Base-by-base conservation (phyloP, 2,113 vertebrate genomes). In the Plecturocebus donacophilus region DNA sequence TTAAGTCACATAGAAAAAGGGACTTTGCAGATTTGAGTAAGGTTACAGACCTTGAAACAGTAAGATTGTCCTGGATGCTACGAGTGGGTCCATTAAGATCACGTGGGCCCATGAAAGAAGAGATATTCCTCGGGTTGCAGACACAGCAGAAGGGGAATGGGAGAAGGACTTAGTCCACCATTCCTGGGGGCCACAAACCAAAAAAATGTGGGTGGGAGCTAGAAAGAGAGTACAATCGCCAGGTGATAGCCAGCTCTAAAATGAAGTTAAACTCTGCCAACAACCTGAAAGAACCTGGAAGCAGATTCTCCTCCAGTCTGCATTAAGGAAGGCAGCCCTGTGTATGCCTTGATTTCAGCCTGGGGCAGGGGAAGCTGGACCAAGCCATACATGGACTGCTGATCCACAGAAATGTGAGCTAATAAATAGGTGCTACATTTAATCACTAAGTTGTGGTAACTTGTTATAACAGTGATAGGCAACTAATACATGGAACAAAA, bases 311-410 rank as follows among this genome's bases (percentile, higher is more conserved):
- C 25, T 30, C 13, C 6, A 73, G 30, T 5, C 7, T 30, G 3
- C 5, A 66, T 16, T 2, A 27, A 90, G 2, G 4, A 47, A 64
- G 0, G 11, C 9, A 32, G 6, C 2, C 5, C 25, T n/a, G 25
- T 1, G 2, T 19, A 2, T 3, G 35, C 17, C 0, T 19, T 58
- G n/a, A 17, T 25, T 80, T 84, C 25, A 32, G 27, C 1, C 16
- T 35, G 1, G 40, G 6, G 11, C 25, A 1, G 2, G 93, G 45
- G 9, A 23, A 49, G 16, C 30, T 52, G 19, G 8, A 5, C 8
- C 11, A 7, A 2, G 1, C 40, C 49, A 10, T 14, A 3, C 21
- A 8, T 81, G 14, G 3, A 3, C n/a, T 54, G 68, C 4, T 2
- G 9, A 38, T 35, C 8, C 5, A 20, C 52, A 56, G 30, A 82